Conservation (phyloP, 1,140 invertebrate species). For the Teleogryllus occipitalis region DNA sequence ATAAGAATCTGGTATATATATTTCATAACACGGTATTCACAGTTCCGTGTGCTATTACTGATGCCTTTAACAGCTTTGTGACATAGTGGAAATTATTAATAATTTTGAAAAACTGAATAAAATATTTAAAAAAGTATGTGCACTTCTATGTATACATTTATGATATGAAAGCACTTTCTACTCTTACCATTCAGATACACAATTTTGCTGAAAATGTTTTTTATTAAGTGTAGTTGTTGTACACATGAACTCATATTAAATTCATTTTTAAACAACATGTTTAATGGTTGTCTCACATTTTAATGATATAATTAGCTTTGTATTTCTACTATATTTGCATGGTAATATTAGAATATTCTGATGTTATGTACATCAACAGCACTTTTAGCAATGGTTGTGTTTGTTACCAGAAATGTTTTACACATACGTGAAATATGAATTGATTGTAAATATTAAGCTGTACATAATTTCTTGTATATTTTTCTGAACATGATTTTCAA, state of each 20-base stretch:
- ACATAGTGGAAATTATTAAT: neutral
- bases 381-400: conserved; percentile 23
- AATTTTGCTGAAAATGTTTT: conserved; percentile 14
- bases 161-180: conserved; percentile 11
- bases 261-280: neutral
- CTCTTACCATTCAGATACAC: conserved; percentile 11
- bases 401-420: conserved; percentile 22
- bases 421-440: conserved; percentile 18
- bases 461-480: conserved; percentile 25
- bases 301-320: conserved; percentile 16
- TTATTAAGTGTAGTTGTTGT: conserved; percentile 2
- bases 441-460: conserved; percentile 24
- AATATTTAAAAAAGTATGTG: conserved; percentile 1
- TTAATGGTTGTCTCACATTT: neutral
- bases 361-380: conserved; percentile 13
- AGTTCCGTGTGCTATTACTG: neutral
- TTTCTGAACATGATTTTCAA: conserved; percentile 25
- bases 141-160: conserved; percentile 7
- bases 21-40: neutral
- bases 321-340: conserved; percentile 9
- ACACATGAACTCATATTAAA: neutral
- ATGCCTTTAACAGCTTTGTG: neutral
- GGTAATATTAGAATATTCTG: conserved; percentile 10
- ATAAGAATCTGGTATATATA: neutral
- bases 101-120: neutral